A percentile compares a stretch with the other conserved stretches of the same genome.
phyloP scores from a whole-genome alignment of 35 echinoderm and acorn worm genomes.

The Lytechinus variegatus region DNA sequence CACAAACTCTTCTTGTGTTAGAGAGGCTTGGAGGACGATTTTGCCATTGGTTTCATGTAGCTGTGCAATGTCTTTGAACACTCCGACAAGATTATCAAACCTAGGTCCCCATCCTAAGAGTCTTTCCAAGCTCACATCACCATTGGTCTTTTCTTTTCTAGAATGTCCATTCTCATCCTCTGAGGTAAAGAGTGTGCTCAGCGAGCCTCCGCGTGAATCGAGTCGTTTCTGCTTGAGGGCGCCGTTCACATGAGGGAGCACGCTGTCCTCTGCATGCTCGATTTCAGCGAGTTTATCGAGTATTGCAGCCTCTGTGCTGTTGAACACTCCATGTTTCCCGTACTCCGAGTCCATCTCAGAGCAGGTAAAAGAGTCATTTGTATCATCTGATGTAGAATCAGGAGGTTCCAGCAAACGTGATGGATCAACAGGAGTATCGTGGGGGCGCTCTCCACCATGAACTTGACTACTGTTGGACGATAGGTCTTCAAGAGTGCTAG shows the following conservation, averaged over 20 bases:
- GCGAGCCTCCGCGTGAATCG: conserved; percentile 83
- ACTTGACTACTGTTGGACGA: conserved; percentile 77
- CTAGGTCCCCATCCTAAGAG: conserved; percentile 96
- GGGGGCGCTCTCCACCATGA: neutral
- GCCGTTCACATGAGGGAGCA: conserved; percentile 55
- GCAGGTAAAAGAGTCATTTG: conserved; percentile 96
- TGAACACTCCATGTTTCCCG: conserved; percentile 52
- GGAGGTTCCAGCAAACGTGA: conserved; percentile 83
- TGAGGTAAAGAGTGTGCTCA: conserved; percentile 85
- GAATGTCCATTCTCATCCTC: conserved; percentile 82
- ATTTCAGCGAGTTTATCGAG: conserved; percentile 78
- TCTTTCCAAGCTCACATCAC: conserved; percentile 78
- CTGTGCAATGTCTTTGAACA: conserved; percentile 89
- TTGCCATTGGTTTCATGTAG: conserved; percentile 80
- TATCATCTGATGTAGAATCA: conserved; percentile 81
- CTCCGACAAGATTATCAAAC: conserved; percentile 79
- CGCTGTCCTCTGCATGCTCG: conserved; percentile 65
- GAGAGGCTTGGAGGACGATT: conserved; percentile 49
- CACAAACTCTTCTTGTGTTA: conserved; percentile 78
- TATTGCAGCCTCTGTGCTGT: conserved; percentile 70
- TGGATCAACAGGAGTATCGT: conserved; percentile 55
- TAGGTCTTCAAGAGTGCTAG: conserved; percentile 95
- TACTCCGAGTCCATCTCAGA: conserved; percentile 88
- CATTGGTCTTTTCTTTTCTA: conserved; percentile 60
- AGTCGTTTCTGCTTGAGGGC: conserved; percentile 63